phyloP scores from a whole-genome alignment of 2,888 invertebrate species.

The Thelaira solivaga region DNA sequence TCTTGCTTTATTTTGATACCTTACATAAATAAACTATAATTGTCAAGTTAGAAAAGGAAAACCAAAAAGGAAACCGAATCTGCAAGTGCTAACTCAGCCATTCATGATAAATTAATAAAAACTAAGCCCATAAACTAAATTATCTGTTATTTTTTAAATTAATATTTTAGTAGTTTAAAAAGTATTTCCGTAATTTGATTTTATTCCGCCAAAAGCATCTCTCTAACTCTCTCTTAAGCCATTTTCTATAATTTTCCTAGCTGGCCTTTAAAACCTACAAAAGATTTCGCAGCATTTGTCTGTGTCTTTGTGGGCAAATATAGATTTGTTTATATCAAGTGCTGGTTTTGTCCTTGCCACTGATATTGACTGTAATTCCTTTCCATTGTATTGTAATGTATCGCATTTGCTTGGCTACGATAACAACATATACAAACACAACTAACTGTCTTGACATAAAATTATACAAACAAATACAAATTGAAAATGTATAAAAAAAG shows the following conservation, averaged over 20 bases:
- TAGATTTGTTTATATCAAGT: constrained; percentile 40
- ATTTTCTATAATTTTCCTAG: not conserved
- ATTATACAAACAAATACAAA: too few species aligned
- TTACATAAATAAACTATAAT: constrained; percentile 13
- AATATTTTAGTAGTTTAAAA: too few species aligned
- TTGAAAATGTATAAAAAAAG: constrained; percentile 7
- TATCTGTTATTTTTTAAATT: too few species aligned
- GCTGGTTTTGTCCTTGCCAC: constrained; percentile 52
- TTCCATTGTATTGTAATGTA: constrained; percentile 39
- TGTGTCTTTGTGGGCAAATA: not conserved
- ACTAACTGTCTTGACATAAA: too few species aligned
- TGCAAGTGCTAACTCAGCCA: too few species aligned
- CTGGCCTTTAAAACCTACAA: not conserved
- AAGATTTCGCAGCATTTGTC: not conserved
- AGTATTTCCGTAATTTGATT: too few species aligned
- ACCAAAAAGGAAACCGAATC: too few species aligned
- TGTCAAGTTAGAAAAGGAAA: not conserved
- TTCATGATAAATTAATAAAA: too few species aligned
- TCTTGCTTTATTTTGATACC: not conserved
- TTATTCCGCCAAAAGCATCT: too few species aligned
- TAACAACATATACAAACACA: not conserved
- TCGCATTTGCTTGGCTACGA: constrained; percentile 39
- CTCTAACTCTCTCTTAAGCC: too few species aligned
- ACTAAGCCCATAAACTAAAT: too few species aligned
- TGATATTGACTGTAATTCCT: constrained; percentile 59